These are phyloP conservation scores for Pogonomyrmex californicus DNA, from an alignment of 1,140 invertebrate species.

Conservation along the genomic window DNA sequence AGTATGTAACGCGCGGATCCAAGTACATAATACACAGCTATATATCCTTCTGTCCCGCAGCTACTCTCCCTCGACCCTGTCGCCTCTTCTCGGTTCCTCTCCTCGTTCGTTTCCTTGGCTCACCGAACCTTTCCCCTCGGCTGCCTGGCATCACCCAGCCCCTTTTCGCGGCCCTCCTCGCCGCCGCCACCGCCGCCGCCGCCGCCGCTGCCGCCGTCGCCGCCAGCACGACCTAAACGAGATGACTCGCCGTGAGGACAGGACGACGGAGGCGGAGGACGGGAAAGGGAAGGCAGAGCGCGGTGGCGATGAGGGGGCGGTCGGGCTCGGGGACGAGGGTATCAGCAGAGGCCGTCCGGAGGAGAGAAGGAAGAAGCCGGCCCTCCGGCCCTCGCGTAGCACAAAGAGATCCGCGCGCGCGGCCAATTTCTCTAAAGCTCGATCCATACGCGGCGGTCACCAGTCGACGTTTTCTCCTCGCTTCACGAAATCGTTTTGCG, in stretches of 20 bases:
- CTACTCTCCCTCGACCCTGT: conserved; percentile 79
- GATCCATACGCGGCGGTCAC: conserved; percentile 69
- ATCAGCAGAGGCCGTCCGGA: conserved; percentile 71
- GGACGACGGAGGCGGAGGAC: conserved; percentile 62
- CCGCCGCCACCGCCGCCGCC: conserved; percentile 41
- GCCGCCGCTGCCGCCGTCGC: conserved; percentile 20
- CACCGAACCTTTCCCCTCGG: conserved; percentile 60
- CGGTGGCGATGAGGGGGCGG: conserved; percentile 23
- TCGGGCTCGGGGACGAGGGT: conserved; percentile 56
- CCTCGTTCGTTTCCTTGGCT: conserved; percentile 67
- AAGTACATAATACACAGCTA: conserved; percentile 76
- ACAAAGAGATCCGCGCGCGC: conserved; percentile 75
- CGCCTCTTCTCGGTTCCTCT: conserved; percentile 74
- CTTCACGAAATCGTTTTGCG: conserved; percentile 59
- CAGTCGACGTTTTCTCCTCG: conserved; percentile 42
- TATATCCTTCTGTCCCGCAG: conserved; percentile 78
- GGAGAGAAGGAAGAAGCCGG: conserved; percentile 73
- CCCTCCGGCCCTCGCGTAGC: conserved; percentile 74
- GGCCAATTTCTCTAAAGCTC: conserved; percentile 69
- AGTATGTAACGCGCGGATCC: conserved; percentile 66
- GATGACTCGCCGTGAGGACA: conserved; percentile 76
- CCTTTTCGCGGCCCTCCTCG: conserved; percentile 47
- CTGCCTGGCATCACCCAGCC: conserved; percentile 42
- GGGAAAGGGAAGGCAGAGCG: neutral
- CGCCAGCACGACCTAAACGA: conserved; percentile 74